These are phyloP conservation scores for Sogatella furcifera DNA, from an alignment of 1,140 invertebrate genomes.

Conservation along the genomic window DNA sequence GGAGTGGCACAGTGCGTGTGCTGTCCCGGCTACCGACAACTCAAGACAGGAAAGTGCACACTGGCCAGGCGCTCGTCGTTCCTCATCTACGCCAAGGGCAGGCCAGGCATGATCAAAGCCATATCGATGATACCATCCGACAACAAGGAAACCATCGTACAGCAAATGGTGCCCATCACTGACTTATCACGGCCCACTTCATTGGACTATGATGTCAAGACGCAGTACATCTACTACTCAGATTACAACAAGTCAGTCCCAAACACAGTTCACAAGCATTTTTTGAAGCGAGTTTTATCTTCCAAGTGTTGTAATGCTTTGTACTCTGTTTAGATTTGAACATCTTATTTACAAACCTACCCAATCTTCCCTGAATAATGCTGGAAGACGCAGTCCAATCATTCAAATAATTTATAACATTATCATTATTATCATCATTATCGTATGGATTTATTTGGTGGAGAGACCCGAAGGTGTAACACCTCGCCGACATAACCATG, in stretches of 20 bases:
- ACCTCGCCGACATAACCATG: too few species aligned
- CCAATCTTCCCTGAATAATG: too few species aligned
- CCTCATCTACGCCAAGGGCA: constrained; percentile 48
- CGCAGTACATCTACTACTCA: constrained; percentile 55
- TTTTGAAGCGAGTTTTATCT: too few species aligned
- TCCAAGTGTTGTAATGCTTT: too few species aligned
- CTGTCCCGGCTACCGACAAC: constrained; percentile 50
- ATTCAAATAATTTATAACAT: too few species aligned
- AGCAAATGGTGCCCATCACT: constrained; percentile 54
- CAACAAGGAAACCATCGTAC: constrained; percentile 26
- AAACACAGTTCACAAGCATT: too few species aligned
- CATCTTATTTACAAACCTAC: too few species aligned
- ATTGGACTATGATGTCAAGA: constrained; percentile 55
- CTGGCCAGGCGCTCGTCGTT: constrained; percentile 40
- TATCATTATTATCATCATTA: too few species aligned
- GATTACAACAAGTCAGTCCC: constrained; percentile 35
- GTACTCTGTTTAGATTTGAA: too few species aligned
- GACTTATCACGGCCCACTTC: constrained; percentile 48
- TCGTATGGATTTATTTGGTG: too few species aligned
- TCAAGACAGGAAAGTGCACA: constrained; percentile 44
- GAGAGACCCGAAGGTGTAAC: too few species aligned
- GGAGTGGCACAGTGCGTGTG: constrained; percentile 56
- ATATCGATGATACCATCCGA: constrained; percentile 33
- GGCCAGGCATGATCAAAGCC: constrained; percentile 51
- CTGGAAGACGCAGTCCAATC: too few species aligned